Conservation (phyloP, 2,888 invertebrate species). For the Conus canariensis region DNA sequence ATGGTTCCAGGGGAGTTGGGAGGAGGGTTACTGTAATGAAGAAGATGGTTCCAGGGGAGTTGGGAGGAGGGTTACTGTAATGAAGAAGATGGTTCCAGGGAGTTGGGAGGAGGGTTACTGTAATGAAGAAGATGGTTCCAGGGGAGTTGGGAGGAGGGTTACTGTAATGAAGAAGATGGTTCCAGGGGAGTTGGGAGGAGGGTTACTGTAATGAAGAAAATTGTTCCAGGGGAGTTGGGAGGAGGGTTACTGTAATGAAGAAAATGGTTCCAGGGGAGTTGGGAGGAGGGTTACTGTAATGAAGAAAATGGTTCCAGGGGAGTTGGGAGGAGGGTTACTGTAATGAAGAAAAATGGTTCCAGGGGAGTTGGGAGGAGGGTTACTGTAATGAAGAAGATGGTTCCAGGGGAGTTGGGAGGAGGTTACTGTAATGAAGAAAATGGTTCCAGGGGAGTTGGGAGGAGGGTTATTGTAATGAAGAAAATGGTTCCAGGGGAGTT, state of each 20-base stretch:
- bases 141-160: slow-evolving; percentile 79
- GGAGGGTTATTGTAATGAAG: too few species aligned
- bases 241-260: too few species aligned
- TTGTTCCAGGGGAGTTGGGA: slow-evolving; percentile 80
- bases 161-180: neutral
- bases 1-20: slow-evolving; percentile 80
- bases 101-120: too few species aligned
- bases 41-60: slow-evolving; percentile 79
- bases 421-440: too few species aligned
- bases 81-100: slow-evolving; percentile 78
- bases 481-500: slow-evolving; percentile 80
- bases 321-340: too few species aligned
- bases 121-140: slow-evolving; percentile 56
- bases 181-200: slow-evolving; percentile 80
- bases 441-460: slow-evolving; percentile 80
- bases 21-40: too few species aligned
- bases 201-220: too few species aligned
- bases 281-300: too few species aligned
- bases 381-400: too few species aligned
- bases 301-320: slow-evolving; percentile 78
- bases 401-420: slow-evolving; percentile 80
- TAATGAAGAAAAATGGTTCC: slow-evolving; percentile 26
- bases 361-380: slow-evolving; percentile 80
- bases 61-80: too few species aligned
- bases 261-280: slow-evolving; percentile 80